Percentiles rank a stretch among this genome's conserved stretches.
phyloP scores from a whole-genome alignment of 2,888 invertebrate species.

The Sphaeridia pumilis region DNA sequence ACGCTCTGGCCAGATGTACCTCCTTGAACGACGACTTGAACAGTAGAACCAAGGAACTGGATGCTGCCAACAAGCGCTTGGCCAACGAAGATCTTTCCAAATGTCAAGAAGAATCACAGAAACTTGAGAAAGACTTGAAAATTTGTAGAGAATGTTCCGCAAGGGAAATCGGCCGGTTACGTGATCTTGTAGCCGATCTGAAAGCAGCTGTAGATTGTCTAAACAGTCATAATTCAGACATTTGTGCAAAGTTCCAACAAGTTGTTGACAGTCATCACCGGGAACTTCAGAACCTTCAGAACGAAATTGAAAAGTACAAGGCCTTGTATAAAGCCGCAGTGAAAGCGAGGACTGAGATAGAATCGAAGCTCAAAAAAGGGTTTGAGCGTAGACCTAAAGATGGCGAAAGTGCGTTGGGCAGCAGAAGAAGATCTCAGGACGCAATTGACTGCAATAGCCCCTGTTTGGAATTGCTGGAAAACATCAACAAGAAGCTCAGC shows the following conservation, averaged over 20 bases:
- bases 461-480: no score
- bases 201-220: conserved; percentile 15
- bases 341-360: conserved; percentile 12
- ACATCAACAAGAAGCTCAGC: no score
- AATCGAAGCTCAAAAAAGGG: no score
- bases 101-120: no score
- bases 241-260: conserved; percentile 25
- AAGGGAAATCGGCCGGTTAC: conserved; percentile 14
- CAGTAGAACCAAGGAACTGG: not conserved
- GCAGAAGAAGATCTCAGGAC: no score
- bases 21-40: conserved; percentile 18
- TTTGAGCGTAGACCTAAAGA: no score
- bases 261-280: conserved; percentile 25
- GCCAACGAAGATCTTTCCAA: not conserved
- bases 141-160: conserved; percentile 1
- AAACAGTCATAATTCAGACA: conserved; percentile 17
- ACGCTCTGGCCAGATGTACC: conserved; percentile 27
- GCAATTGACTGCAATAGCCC: no score
- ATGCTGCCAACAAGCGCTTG: not conserved
- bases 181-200: conserved; percentile 19
- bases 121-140: no score
- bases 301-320: conserved; percentile 19
- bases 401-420: no score
- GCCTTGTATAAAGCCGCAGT: conserved; percentile 19
- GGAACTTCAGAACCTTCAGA: conserved; percentile 26